phyloP scores from a whole-genome alignment of 2,888 invertebrate genomes.

The Proisotoma minuta region DNA sequence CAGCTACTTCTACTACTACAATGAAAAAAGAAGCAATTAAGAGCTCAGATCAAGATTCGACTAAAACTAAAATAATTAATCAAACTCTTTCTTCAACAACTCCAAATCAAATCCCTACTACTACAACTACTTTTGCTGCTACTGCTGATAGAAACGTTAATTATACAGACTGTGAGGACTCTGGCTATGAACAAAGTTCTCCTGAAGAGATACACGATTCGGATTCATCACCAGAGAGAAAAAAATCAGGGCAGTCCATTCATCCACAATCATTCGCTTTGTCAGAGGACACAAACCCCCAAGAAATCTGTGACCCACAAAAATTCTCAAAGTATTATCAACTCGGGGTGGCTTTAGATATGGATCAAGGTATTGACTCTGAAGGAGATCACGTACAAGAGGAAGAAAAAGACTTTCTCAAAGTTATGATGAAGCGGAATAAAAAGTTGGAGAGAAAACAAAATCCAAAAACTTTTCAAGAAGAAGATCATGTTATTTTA shows the following conservation, averaged over 20 bases:
- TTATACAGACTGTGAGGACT: constrained; percentile 39
- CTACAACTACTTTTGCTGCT: background rate
- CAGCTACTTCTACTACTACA: constrained; percentile 19
- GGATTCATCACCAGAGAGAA: constrained; percentile 2
- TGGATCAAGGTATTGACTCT: constrained; percentile 27
- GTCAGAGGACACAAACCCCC: constrained; percentile 36
- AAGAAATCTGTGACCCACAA: constrained; percentile 45
- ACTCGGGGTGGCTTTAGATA: constrained; percentile 46
- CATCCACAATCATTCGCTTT: constrained; percentile 18
- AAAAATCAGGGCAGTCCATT: background rate
- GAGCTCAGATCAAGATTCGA: background rate
- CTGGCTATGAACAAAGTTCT: constrained; percentile 46
- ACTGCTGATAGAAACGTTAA: background rate
- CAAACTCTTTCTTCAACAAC: constrained; percentile 2
- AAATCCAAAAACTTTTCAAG: background rate
- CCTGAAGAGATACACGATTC: constrained; percentile 32
- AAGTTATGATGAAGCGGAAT: constrained; percentile 21
- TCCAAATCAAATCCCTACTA: background rate
- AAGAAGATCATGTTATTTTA: constrained; percentile 15
- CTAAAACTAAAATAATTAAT: background rate
- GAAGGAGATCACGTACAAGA: constrained; percentile 28
- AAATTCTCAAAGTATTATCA: constrained; percentile 48
- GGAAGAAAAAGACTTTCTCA: constrained; percentile 8
- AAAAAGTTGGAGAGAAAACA: constrained; percentile 14
- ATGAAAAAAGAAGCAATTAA: background rate